Evolutionary conservation across 2,113 vertebrate species (phyloP), one percentile per base, ranked within the genome.

Genomic region (Rhinogobius similis): DNA sequence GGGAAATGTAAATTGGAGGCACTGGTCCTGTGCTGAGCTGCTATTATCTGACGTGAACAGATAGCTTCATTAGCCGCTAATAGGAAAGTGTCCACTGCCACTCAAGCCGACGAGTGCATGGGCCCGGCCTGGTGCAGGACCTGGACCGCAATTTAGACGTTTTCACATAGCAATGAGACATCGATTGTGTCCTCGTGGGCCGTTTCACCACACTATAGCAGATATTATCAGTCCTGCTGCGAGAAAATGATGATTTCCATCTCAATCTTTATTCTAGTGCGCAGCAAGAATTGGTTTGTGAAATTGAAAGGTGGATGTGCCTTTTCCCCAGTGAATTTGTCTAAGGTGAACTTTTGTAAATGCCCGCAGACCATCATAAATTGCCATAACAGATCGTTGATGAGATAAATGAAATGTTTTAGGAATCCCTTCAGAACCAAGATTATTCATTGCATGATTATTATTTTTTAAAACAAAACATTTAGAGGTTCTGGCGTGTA

Each of bases 1-100:
- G 89, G 92, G 87, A 92, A 92, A 91, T 91, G 89, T 92, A 93
- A 91, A 93, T 93, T 92, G 91, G 90, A 93, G 88, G 87, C 90
- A 91, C 92, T 90, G 89, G 91, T 75, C 88, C 91, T 89, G 86
- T 90, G 85, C 84, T 72, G 84, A 91, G 88, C 87, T 84, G 85
- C 88, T 88, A 93, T 93, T 92, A 92, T 92, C 91, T 92, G 91
- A 92, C 91, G 89, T 82, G 87, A 89, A 88, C 90, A 93, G 92
- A 92, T 92, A 92, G 86, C 90, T 93, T 93, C 90, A 92, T 91
- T 93, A 91, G 78, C 79, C 77, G 72, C 86, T 92, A 92, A 93
- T 92, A 90, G 86, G 83, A 88, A 90, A 78, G 82, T 85, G 81
- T 90, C 89, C 77, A 71, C 88, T 90, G 85, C 84, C 81, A 86